phyloP scores from a whole-genome alignment of 1,140 invertebrate genomes.

The Himalopsyche phryganea region DNA sequence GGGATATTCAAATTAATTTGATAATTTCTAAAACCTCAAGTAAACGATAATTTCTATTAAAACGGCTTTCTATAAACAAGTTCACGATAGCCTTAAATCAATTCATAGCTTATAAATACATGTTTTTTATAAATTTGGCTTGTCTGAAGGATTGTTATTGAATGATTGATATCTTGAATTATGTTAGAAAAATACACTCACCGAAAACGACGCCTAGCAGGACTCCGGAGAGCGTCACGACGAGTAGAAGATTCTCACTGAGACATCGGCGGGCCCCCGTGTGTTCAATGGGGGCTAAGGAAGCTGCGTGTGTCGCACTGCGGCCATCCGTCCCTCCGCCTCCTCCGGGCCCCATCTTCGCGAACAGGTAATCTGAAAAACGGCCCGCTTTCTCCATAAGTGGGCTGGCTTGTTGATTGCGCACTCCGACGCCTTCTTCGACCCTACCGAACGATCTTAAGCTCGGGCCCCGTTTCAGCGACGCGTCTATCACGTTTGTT shows the following conservation, averaged over 20 bases:
- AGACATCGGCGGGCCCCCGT: constrained; percentile 66
- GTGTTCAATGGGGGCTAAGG: constrained; percentile 58
- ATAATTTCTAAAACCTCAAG: no score
- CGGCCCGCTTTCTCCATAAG: constrained; percentile 53
- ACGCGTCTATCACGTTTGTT: background rate
- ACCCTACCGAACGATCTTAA: constrained; percentile 1
- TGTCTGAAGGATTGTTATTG: no score
- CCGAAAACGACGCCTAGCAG: constrained; percentile 69
- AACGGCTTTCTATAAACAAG: no score
- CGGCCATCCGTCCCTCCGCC: constrained; percentile 40
- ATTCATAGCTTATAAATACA: no score
- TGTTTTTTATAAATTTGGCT: no score
- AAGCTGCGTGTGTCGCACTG: constrained; percentile 57
- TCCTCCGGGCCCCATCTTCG: constrained; percentile 65
- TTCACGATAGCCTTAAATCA: no score
- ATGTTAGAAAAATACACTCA: no score
- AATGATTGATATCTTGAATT: no score
- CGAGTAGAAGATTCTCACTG: constrained; percentile 70
- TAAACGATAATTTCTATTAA: no score
- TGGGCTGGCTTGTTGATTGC: background rate
- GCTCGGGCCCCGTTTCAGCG: background rate
- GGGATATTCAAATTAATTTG: no score
- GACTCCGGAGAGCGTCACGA: constrained; percentile 75
- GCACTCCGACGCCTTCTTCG: background rate
- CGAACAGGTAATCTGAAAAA: constrained; percentile 73